Percentiles rank a stretch among this genome's conserved stretches.
Conservation (phyloP, 1,140 invertebrate species). For the Apocrypta bakeri region DNA sequence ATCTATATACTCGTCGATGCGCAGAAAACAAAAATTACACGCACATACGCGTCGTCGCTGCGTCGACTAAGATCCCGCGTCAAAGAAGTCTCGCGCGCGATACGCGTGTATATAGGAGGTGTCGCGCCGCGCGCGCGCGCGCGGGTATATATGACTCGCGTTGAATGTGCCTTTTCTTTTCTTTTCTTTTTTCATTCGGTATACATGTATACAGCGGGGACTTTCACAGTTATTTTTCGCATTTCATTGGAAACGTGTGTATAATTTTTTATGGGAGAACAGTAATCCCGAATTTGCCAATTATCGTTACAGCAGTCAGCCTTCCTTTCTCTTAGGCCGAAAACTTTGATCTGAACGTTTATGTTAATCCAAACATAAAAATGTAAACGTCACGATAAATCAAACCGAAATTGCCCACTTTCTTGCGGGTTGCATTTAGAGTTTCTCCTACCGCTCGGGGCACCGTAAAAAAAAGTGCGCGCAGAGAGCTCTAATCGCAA, state of each 20-base stretch:
- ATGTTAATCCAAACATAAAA: constrained; percentile 3
- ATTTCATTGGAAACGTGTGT: not conserved
- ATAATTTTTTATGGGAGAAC: no score
- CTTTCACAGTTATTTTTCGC: not conserved
- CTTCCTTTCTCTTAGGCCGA: not conserved
- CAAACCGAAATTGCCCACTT: not conserved
- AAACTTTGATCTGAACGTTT: not conserved
- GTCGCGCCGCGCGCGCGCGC: no score
- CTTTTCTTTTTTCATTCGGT: not conserved
- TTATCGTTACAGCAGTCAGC: not conserved
- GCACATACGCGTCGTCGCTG: no score
- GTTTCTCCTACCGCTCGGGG: not conserved
- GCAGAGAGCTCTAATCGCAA: not conserved
- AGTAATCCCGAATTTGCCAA: not conserved
- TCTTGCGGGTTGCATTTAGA: not conserved
- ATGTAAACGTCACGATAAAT: not conserved
- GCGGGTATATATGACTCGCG: no score
- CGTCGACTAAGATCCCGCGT: no score
- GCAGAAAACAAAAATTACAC: not conserved
- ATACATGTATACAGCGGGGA: no score
- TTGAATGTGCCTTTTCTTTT: no score
- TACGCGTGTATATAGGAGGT: no score
- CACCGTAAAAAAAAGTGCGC: not conserved
- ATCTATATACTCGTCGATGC: not conserved
- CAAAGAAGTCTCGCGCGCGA: no score